phyloP scores from a whole-genome alignment of 2,888 invertebrate genomes.

The Aromia moschata region DNA sequence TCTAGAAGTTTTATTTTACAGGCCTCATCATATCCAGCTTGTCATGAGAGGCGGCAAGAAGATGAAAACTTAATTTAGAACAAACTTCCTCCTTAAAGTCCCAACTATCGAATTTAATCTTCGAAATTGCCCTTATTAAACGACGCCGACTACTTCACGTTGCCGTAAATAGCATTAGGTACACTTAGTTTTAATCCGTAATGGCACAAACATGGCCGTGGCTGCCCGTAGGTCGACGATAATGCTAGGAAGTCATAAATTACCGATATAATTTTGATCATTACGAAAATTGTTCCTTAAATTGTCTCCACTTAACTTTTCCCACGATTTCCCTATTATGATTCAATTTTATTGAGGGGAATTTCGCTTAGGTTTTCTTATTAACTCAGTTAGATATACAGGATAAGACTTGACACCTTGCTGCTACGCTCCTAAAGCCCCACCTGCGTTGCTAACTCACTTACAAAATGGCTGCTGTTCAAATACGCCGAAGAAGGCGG shows the following conservation, averaged over 20 bases:
- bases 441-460: too few species aligned
- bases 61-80: background rate
- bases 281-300: slow-evolving; percentile 35
- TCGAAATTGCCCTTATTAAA: slow-evolving; percentile 11
- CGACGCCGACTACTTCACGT: slow-evolving; percentile 15
- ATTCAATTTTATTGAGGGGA: slow-evolving; percentile 13
- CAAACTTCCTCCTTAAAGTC: background rate
- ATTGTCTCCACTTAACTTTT: slow-evolving; percentile 34
- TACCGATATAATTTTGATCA: slow-evolving; percentile 35
- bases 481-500: too few species aligned
- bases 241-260: slow-evolving; percentile 38
- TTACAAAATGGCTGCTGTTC: too few species aligned
- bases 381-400: background rate
- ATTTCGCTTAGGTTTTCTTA: background rate
- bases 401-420: too few species aligned
- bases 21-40: too few species aligned
- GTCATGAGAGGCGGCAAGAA: too few species aligned
- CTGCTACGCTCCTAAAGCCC: too few species aligned
- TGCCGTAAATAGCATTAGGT: slow-evolving; percentile 13
- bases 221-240: slow-evolving; percentile 15
- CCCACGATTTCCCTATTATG: slow-evolving; percentile 35
- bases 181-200: slow-evolving; percentile 22
- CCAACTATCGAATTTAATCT: background rate
- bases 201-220: slow-evolving; percentile 9
- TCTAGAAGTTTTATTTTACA: too few species aligned